These are phyloP conservation scores for Steinernema hermaphroditum DNA, from an alignment of 2,888 invertebrate genomes.

Conservation along the genomic window DNA sequence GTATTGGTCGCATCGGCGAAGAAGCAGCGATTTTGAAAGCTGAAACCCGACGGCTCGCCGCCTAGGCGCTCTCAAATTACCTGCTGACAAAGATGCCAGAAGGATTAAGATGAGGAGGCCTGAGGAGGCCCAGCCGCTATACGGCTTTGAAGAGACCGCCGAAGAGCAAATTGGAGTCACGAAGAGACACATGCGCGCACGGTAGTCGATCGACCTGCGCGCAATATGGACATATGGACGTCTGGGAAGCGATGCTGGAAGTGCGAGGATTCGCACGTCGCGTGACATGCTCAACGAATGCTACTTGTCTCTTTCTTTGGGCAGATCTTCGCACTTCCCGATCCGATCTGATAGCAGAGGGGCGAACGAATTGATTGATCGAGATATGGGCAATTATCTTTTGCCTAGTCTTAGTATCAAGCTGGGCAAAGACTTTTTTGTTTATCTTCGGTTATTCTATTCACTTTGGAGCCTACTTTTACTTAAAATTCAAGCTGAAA, in stretches of 20 bases:
- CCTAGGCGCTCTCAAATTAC: background rate
- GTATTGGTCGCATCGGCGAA: background rate
- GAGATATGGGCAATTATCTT: background rate
- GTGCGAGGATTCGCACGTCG: background rate
- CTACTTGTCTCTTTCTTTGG: slow-evolving; percentile 25
- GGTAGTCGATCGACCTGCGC: background rate
- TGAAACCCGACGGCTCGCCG: slow-evolving; percentile 1
- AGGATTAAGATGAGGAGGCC: background rate
- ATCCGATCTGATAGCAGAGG: background rate
- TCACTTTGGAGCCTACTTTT: no score
- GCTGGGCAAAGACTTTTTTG: no score
- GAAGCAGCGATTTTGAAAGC: background rate
- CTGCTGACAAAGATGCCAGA: background rate
- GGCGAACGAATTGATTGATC: background rate
- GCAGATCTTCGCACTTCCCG: background rate
- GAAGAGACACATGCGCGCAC: background rate
- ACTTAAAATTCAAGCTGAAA: no score
- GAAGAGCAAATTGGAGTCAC: background rate
- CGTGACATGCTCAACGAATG: background rate
- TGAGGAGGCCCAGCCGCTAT: background rate
- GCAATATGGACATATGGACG: background rate
- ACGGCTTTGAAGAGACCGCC: background rate
- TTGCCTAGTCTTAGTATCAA: no score
- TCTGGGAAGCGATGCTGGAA: background rate
- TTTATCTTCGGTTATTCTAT: no score